Evolutionary conservation across 2,797 vertebrate species (phyloP), one percentile per base, ranked within the genome.

Genomic region (Triplophysa yarkandensis): DNA sequence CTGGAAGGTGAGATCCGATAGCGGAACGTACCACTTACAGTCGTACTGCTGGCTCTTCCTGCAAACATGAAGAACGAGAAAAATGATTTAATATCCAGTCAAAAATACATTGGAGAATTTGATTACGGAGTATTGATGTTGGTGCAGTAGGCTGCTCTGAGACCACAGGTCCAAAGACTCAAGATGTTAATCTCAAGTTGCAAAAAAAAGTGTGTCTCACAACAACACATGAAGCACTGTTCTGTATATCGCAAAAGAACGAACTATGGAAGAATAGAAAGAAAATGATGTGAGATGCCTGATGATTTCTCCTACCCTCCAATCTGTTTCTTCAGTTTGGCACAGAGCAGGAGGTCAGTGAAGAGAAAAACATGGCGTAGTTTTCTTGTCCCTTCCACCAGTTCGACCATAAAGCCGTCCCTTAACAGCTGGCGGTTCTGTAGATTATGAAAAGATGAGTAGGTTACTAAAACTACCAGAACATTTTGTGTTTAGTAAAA

Each of bases 391-490:
- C 97, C 96, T 82, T 99, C 97, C 61, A 99, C 96, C 86, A 99
- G 82, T 86, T 99, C 98, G 86, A 99, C 98, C 95, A 99, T 95
- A 90, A 98, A 99, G 75, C 96, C 93, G 92, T 99, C 98, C 88
- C 93, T 98, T 85, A 99, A 90, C 74, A 99, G 94, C 91, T 99
- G 97, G 30, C 97, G 95, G 86, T 93, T 94, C 97, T 99, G 84
- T 17, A 30, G 68, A 11, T 21, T 10, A 58, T 2, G 30, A 27
- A 4, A 65, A 48, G 10, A 75, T 39, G 36, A 25, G 17, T 36
- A 2, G 30, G 9, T 8, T 16, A 60, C 48, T 30, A 36, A 36
- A 36, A 10, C 1, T 8, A 36, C 11, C 11, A 36, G 11, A 36
- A 36, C 34, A 36, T 2, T 36, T n/a, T n/a, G n/a, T n/a, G n/a